Percentiles rank a stretch among this genome's conserved stretches.
Evolutionary conservation across 1,140 invertebrate genomes (phyloP).

Genomic region (Bombus superbus): DNA sequence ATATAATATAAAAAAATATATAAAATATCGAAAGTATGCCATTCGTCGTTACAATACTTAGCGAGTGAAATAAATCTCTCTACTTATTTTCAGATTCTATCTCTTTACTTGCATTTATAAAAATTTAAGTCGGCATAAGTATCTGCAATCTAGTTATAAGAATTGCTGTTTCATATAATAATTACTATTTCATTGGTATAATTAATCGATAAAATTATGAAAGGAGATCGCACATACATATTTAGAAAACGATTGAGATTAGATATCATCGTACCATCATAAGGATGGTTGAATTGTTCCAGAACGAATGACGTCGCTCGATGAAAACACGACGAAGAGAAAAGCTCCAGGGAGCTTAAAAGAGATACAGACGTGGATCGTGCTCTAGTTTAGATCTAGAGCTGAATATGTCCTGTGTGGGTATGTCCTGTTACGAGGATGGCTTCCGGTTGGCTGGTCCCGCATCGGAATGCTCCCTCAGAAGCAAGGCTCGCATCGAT

Average conservation of each 20-base stretch:
- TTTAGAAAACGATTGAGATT: not conserved
- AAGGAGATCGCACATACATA: not conserved
- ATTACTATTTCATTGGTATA: too few relatives aligned
- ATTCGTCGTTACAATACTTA: too few relatives aligned
- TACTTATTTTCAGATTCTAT: too few relatives aligned
- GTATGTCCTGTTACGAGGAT: conserved; percentile 76
- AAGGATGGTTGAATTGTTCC: conserved; percentile 6
- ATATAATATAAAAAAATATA: too few relatives aligned
- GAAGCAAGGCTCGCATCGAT: conserved; percentile 86
- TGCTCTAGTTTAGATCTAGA: not conserved
- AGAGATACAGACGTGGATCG: not conserved
- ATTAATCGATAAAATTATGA: too few relatives aligned
- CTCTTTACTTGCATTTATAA: too few relatives aligned
- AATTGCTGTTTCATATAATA: too few relatives aligned
- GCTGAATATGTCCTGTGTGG: conserved; percentile 53
- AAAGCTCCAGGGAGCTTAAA: conserved; percentile 14
- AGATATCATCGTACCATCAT: not conserved
- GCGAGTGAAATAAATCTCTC: too few relatives aligned
- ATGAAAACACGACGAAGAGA: not conserved
- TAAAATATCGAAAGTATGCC: too few relatives aligned
- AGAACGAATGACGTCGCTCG: conserved; percentile 54
- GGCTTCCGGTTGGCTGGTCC: conserved; percentile 78
- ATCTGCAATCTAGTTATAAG: too few relatives aligned
- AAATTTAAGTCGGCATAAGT: too few relatives aligned
- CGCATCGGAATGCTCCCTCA: conserved; percentile 78